Percentiles rank a stretch among this genome's conserved stretches.
Evolutionary conservation across 2,113 vertebrate genomes (phyloP).

Genomic region (Tympanuchus pallidicinctus): DNA sequence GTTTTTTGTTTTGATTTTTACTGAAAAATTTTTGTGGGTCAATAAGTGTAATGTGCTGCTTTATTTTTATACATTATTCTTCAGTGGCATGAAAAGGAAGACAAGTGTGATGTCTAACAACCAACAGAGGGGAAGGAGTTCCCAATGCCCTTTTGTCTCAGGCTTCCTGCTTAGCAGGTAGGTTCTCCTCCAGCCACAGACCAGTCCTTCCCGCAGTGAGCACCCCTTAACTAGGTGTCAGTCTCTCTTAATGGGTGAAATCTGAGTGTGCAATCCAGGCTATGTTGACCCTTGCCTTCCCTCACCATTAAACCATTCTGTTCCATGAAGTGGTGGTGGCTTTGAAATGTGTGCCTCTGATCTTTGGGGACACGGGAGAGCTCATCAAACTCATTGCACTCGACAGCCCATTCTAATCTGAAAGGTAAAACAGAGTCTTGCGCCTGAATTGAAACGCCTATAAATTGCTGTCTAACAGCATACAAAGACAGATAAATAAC

Average conservation of each 20-base stretch:
- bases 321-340: background rate
- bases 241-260: background rate
- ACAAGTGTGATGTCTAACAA: background rate
- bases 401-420: constrained; percentile 12
- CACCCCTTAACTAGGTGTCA: background rate
- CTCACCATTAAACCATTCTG: background rate
- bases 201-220: background rate
- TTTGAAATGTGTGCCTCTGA: background rate
- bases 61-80: background rate
- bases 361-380: constrained; percentile 9
- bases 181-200: background rate
- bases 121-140: background rate
- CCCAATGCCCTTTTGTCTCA: background rate
- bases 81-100: background rate
- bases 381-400: constrained; percentile 29
- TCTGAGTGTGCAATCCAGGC: background rate
- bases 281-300: background rate
- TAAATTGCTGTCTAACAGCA: background rate
- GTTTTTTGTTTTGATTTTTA: too few relatives aligned
- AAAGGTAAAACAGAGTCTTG: constrained; percentile 31
- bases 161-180: background rate
- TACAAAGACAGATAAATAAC: background rate
- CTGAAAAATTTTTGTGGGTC: background rate
- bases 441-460: background rate
- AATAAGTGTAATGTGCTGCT: rapidly evolving